Conservation (phyloP, 2,113 vertebrate species). For the Fulmarus glacialis region DNA sequence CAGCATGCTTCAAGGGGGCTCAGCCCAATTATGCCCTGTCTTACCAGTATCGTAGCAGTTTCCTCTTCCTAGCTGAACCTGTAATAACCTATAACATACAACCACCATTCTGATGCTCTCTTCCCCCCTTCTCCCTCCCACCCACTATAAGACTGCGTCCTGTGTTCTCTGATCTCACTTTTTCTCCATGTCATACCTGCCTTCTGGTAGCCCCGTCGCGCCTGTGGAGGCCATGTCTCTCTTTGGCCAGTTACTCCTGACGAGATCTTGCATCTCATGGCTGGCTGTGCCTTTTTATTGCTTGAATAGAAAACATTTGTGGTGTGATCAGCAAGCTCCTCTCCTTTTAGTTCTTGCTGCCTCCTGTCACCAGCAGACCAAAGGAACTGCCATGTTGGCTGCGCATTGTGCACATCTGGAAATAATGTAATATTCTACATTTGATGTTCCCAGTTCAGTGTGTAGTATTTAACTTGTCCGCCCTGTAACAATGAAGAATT, state of each 20-base stretch:
- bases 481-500: neutral
- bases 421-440: neutral
- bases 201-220: neutral
- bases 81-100: neutral
- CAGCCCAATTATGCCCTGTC: accelerated
- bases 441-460: neutral
- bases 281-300: neutral
- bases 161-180: neutral
- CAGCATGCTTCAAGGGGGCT: neutral
- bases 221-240: neutral
- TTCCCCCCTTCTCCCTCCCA: neutral
- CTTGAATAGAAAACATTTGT: neutral
- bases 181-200: neutral
- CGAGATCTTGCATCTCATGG: neutral
- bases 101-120: neutral
- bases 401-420: neutral
- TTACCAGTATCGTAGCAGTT: neutral
- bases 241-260: neutral
- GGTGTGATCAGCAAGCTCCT: neutral
- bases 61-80: neutral
- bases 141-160: neutral
- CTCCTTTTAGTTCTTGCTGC: neutral
- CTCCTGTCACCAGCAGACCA: neutral
- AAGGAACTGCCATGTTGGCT: neutral
- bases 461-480: neutral